Evolutionary conservation across 2,113 vertebrate genomes (phyloP).

Genomic region (Parus major): DNA sequence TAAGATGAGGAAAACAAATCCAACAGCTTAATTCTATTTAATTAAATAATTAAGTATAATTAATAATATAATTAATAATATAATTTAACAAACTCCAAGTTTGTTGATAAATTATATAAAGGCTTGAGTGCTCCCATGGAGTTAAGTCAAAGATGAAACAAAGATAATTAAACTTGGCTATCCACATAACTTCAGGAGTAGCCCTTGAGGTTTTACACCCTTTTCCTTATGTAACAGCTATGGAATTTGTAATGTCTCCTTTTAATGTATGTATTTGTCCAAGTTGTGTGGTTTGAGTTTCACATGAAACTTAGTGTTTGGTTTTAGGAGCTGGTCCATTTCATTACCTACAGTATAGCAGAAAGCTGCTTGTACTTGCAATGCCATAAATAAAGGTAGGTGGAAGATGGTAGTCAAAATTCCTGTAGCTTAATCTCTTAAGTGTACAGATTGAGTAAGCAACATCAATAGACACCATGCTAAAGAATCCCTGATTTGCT

Average conservation of each 20-base stretch:
- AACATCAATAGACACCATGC: not conserved
- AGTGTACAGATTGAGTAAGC: not conserved
- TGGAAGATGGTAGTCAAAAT: slow-evolving; percentile 15
- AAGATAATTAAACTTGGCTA: not conserved
- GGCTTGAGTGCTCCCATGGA: not conserved
- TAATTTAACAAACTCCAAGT: not conserved
- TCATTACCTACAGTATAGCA: not conserved
- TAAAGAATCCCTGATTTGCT: not conserved
- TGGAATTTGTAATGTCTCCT: not conserved
- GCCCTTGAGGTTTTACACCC: not conserved
- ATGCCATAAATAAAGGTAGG: not conserved
- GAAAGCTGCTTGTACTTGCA: not conserved
- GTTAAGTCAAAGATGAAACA: not conserved
- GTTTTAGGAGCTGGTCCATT: not conserved
- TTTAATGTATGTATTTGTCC: not conserved
- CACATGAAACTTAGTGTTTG: not conserved
- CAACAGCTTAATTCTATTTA: not conserved
- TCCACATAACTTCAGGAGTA: not conserved
- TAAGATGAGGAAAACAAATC: not conserved
- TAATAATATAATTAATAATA: no score
- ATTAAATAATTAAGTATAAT: no score
- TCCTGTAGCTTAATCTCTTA: not conserved
- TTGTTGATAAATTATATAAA: not conserved
- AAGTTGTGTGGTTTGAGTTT: not conserved
- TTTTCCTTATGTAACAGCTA: not conserved